phyloP scores from a whole-genome alignment of 2,113 vertebrate genomes.

The Paradisaea rubra region DNA sequence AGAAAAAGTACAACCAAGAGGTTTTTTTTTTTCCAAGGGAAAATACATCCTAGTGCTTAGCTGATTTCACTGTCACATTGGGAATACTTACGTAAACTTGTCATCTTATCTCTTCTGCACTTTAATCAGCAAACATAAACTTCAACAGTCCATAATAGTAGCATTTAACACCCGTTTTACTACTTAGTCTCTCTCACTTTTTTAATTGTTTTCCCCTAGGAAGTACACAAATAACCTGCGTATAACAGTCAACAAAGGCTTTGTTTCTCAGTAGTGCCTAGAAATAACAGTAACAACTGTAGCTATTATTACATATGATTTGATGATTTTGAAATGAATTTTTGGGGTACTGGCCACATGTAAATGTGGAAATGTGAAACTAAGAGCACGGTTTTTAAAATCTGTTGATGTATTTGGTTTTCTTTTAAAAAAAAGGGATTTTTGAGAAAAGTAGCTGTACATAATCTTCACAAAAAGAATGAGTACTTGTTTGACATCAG shows the following conservation, averaged over 20 bases:
- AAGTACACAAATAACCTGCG: neutral
- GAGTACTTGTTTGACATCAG: neutral
- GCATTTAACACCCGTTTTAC: neutral
- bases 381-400: neutral
- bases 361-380: neutral
- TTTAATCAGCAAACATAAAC: neutral
- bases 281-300: neutral
- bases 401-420: neutral
- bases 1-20: neutral
- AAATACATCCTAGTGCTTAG: neutral
- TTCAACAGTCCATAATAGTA: neutral
- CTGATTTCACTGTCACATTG: neutral
- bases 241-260: neutral
- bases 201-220: neutral
- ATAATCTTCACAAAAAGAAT: neutral
- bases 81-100: neutral
- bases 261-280: neutral
- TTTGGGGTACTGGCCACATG: neutral
- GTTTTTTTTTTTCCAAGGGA: neutral
- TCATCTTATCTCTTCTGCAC: neutral
- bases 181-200: neutral
- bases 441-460: neutral
- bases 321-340: neutral
- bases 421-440: neutral
- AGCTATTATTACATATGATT: neutral